Percentiles rank a stretch among this genome's conserved stretches.
Evolutionary conservation across 2,888 invertebrate species (phyloP).

Genomic region (Macropis europaea): DNA sequence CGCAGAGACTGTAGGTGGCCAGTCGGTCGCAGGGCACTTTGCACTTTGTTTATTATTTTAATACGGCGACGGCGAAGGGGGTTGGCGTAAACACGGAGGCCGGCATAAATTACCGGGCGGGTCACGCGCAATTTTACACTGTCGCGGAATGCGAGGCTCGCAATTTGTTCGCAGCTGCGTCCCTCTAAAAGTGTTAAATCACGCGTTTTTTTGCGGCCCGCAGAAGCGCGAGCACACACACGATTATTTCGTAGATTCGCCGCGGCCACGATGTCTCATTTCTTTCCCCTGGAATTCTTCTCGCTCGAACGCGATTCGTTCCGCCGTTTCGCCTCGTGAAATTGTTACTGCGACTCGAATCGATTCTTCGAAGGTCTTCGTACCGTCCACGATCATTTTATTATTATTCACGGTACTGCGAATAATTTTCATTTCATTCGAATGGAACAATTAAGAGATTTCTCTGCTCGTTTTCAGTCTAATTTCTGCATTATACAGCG

Average conservation of each 20-base stretch:
- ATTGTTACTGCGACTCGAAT: no score
- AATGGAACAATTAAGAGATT: no score
- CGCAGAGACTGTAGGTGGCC: no score
- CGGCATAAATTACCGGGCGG: constrained; percentile 46
- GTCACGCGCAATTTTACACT: constrained; percentile 48
- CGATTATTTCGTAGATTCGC: constrained; percentile 10
- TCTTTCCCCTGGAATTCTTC: constrained; percentile 24
- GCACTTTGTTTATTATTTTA: constrained; percentile 44
- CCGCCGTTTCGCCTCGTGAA: background rate
- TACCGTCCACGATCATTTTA: no score
- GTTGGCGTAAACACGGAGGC: background rate
- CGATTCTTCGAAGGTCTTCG: no score
- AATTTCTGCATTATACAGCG: no score
- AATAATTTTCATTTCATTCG: no score
- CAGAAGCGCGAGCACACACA: background rate
- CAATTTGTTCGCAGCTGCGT: constrained; percentile 35
- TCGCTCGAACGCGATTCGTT: background rate
- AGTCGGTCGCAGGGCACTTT: background rate
- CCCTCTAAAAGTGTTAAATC: no score
- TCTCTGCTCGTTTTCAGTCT: no score
- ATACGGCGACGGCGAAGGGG: background rate
- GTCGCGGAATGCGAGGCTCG: constrained; percentile 19
- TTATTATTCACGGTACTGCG: no score
- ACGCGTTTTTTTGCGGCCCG: no score
- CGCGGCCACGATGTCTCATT: background rate